Base-by-base conservation (phyloP, 2,113 vertebrate genomes). In the Manacus vitellinus region DNA sequence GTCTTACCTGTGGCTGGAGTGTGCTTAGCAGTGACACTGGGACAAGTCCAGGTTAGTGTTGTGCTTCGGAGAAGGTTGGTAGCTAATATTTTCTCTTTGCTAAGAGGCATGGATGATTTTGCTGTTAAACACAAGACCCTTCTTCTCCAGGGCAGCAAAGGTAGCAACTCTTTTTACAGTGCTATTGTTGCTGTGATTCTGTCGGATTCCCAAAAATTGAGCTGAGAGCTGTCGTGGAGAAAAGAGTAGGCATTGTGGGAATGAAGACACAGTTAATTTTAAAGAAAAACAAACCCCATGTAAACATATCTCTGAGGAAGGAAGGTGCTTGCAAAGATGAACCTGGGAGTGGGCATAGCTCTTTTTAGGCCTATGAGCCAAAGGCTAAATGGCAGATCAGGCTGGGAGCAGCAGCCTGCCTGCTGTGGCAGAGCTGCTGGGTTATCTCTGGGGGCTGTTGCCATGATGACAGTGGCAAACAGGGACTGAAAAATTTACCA, bases 401-500 rank as follows among this genome's bases (percentile, higher is more conserved):
- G 28, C 56, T 41, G 79, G 51, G 88, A 90, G 49, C 16, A 9
- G 80, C 86, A 70, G 79, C 17, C 56, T 41, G 74, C 28, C 43
- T 74, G 73, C 68, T 47, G 85, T 66, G 70, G 35, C 73, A 86
- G 82, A 52, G 61, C 79, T 90, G 55, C 59, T 89, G 90, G 43
- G 33, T 84, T 86, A 94, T 93, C 92, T 95, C 88, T 73, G 39
- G 73, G 90, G 76, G 82, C 68, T 93, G 68, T 93, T 94, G 73
- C 61, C 74, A 41, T 78, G 79, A 93, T 70, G 55, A 85, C 78
- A 44, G 71, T 90, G 92, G 85, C 90, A 95, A 93, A 90, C 49
- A 72, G 79, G 95, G 76, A 66, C 79, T 94, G 83, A 87, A 94
- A 96, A 95, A 94, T 75, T 78, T 81, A 92, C 88, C 88, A 91